A percentile compares a stretch with the other conserved stretches of the same genome.
phyloP scores from a whole-genome alignment of 1,140 invertebrate genomes.

The Magallana gigas region DNA sequence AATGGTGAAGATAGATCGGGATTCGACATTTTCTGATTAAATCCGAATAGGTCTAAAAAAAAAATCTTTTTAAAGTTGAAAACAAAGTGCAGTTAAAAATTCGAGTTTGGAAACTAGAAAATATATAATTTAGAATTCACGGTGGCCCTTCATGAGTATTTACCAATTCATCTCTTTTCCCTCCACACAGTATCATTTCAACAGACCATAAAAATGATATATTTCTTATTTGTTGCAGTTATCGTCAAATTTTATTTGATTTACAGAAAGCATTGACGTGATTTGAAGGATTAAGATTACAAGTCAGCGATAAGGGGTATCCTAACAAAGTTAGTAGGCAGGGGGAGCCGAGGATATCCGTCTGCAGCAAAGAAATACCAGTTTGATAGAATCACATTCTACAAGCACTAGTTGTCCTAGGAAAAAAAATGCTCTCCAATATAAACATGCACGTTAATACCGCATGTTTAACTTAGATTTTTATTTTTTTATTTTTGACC shows the following conservation, averaged over 20 bases:
- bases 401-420: background rate
- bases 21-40: no score
- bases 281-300: conserved; percentile 18
- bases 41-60: no score
- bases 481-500: background rate
- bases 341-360: background rate
- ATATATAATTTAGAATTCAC: background rate
- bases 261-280: conserved; percentile 15
- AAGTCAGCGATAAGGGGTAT: background rate
- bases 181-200: background rate
- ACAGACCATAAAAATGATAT: conserved; percentile 29
- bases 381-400: background rate
- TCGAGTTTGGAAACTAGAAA: background rate
- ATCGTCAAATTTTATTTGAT: conserved; percentile 19
- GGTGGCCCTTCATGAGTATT: background rate
- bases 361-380: background rate
- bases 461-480: background rate
- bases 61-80: background rate
- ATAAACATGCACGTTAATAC: background rate
- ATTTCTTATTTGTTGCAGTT: conserved; percentile 34
- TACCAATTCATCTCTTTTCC: background rate
- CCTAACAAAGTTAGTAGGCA: background rate
- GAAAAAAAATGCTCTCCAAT: background rate
- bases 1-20: no score
- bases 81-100: background rate